A percentile compares a stretch with the other conserved stretches of the same genome.
phyloP scores from a whole-genome alignment of 2,113 vertebrate genomes.

The Gambusia affinis region DNA sequence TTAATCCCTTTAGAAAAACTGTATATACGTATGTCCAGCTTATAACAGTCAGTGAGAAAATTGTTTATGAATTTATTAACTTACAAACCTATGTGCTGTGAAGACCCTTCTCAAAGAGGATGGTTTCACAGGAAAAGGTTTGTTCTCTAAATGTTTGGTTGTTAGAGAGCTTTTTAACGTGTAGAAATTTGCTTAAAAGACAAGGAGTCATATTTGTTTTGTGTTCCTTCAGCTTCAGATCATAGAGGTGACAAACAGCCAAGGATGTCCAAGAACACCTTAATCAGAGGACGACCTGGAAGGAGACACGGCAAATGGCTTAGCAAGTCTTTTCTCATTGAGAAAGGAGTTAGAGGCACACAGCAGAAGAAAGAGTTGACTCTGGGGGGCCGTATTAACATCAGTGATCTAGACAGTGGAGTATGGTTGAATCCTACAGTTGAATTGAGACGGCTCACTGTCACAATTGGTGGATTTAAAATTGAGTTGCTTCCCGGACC shows the following conservation, averaged over 20 bases:
- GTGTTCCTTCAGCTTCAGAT: conserved; percentile 66
- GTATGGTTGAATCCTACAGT: conserved; percentile 78
- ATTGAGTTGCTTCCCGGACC: conserved; percentile 83
- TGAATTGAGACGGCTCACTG: conserved; percentile 76
- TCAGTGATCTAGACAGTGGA: conserved; percentile 62
- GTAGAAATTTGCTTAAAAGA: not conserved
- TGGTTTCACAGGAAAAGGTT: not conserved
- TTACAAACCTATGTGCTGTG: not conserved
- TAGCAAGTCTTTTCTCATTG: conserved; percentile 70
- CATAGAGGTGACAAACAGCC: conserved; percentile 52
- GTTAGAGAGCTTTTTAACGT: not conserved
- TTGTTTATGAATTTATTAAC: not conserved
- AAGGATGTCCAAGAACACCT: conserved; percentile 68
- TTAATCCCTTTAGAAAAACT: not conserved
- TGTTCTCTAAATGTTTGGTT: not conserved
- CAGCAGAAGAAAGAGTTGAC: conserved; percentile 77
- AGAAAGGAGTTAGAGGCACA: conserved; percentile 58
- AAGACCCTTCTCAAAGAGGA: not conserved
- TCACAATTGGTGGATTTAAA: conserved; percentile 81
- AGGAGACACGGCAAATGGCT: conserved; percentile 76
- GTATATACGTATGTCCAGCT: not conserved
- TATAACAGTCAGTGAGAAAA: not conserved
- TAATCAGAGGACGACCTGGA: conserved; percentile 74
- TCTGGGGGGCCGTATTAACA: conserved; percentile 66
- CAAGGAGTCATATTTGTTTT: not conserved